Evolutionary conservation across 2,113 vertebrate genomes (phyloP).

Genomic region (Rallus limicola): DNA sequence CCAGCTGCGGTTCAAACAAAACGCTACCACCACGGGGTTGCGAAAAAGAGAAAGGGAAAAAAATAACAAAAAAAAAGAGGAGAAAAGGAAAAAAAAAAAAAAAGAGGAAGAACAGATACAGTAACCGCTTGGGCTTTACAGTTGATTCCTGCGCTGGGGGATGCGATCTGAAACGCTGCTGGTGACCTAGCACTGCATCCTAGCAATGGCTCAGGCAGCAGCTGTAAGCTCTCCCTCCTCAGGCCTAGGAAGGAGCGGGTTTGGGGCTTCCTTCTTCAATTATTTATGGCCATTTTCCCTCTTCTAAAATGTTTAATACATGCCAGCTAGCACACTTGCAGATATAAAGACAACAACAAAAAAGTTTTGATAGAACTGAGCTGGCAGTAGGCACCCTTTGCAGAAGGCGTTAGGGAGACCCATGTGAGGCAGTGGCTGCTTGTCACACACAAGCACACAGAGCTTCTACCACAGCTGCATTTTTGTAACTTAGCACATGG

Average conservation of each 20-base stretch:
- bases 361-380: neutral
- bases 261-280: neutral
- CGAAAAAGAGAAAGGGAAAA: neutral
- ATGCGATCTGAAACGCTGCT: neutral
- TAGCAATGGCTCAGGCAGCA: neutral
- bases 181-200: neutral
- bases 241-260: neutral
- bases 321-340: neutral
- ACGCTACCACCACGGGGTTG: neutral
- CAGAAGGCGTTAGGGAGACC: no score
- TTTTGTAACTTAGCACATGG: neutral
- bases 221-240: neutral
- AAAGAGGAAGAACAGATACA: neutral
- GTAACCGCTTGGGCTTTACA: neutral
- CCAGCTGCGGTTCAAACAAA: neutral
- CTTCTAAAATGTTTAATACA: neutral
- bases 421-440: neutral
- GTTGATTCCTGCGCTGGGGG: neutral
- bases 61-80: neutral
- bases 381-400: neutral
- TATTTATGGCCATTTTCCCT: fast-evolving
- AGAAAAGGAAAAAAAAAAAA: neutral
- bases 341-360: no score
- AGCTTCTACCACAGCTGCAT: neutral
- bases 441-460: neutral